Base-by-base conservation (phyloP, 2,113 vertebrate genomes). In the Melanerpes aurifrons region DNA sequence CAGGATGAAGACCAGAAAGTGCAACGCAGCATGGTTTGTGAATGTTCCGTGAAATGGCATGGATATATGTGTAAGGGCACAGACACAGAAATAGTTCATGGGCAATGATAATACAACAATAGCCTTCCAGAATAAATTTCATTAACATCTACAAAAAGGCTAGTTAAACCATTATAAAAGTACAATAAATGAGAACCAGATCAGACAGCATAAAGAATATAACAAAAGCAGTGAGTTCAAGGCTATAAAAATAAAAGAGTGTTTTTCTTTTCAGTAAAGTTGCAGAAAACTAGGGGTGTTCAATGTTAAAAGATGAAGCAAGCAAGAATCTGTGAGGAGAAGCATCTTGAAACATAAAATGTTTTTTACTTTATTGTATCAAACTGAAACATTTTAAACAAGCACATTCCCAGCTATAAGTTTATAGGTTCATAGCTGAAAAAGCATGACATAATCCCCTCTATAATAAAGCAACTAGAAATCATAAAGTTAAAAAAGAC, bases 1-100 rank as follows among this genome's bases (percentile, higher is more conserved):
- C 35, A 80, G 18, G 22, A 70, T 6, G 4, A 79, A 62, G 31
- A 35, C 3, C 13, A 62, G 57, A 48, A 90, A 77, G 18, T 31
- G 61, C n/a, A 53, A 80, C 63, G 1, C 29, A 48, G 73, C 86
- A 40, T 92, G 47, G 16, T 67, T 26, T 19, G 3, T 59, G 9
- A 50, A 25, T 22, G 21, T 29, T 80, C 66, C 74, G 6, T 50
- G 69, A 86, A 80, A 63, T 71, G 24, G 14, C 2, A 1, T 47
- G 12, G 1, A 1, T 48, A 6, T 71, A 11, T 0, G 0, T 1
- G 1, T 20, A 35, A 5, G 24, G 13, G 4, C n/a, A 62, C 8
- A 8, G 47, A 70, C 87, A n/a, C 37, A 70, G 45, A 61, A 72
- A 82, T 76, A 15, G 58, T 43, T 74, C 12, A 59, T 0, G 0